Conservation (phyloP, 2,888 invertebrate species). For the Coleophora deauratella region DNA sequence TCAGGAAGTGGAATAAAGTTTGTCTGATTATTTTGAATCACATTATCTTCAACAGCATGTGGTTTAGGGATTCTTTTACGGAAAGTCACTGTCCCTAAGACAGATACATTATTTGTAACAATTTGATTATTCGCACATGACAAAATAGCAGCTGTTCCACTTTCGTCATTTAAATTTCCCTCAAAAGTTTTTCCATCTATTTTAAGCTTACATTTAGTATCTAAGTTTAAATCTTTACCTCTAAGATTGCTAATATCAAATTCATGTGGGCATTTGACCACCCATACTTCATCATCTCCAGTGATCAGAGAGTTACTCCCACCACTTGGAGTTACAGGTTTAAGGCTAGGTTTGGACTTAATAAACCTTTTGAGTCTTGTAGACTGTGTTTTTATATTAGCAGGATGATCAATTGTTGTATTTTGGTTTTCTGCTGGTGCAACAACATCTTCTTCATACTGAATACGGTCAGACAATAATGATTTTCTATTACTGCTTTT, state of each 20-base stretch:
- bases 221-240: slow-evolving; percentile 27
- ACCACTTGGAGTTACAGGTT: slow-evolving; percentile 16
- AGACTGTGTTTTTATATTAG: slow-evolving; percentile 13
- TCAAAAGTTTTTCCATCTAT: slow-evolving; percentile 42
- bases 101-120: slow-evolving; percentile 28
- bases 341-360: slow-evolving; percentile 28
- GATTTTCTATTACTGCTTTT: background rate
- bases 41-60: slow-evolving; percentile 33
- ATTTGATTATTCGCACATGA: slow-evolving; percentile 20
- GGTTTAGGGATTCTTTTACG: slow-evolving; percentile 48
- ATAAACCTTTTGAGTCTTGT: slow-evolving; percentile 30
- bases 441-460: slow-evolving; percentile 9
- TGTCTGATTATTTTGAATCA: slow-evolving; percentile 30
- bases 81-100: slow-evolving; percentile 33
- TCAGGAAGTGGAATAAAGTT: slow-evolving; percentile 51
- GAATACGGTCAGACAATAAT: slow-evolving; percentile 40
- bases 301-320: slow-evolving; percentile 21
- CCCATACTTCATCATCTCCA: slow-evolving; percentile 48
- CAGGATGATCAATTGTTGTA: slow-evolving; percentile 2
- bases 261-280: slow-evolving; percentile 43
- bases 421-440: slow-evolving; percentile 2
- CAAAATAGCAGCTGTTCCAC: slow-evolving; percentile 23
- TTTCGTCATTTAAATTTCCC: slow-evolving; percentile 26
- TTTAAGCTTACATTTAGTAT: slow-evolving; percentile 47
- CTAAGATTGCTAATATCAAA: slow-evolving; percentile 31